Evolutionary conservation across 2,797 vertebrate genomes (phyloP).

Genomic region (Furcifer pardalis): DNA sequence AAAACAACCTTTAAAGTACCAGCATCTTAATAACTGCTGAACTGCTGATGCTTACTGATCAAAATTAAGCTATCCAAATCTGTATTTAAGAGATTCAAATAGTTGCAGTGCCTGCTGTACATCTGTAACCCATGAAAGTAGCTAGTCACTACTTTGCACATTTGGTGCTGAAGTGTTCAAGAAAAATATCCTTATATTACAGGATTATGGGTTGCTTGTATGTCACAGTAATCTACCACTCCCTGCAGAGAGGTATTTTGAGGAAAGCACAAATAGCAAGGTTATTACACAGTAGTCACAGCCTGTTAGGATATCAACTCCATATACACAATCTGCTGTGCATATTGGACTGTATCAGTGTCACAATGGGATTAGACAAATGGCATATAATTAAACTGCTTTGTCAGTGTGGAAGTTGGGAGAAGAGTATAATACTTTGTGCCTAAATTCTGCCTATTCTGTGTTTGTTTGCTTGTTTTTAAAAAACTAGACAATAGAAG

Average conservation of each 20-base stretch:
- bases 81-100: conserved; percentile 32
- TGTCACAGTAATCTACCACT: conserved; percentile 24
- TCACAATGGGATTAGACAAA: conserved; percentile 29
- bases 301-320: conserved; percentile 14
- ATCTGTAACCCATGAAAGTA: conserved; percentile 44
- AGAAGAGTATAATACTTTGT: not conserved
- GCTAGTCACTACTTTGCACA: conserved; percentile 47
- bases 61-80: conserved; percentile 55
- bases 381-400: conserved; percentile 12
- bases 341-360: not conserved
- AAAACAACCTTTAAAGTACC: conserved; percentile 13
- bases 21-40: conserved; percentile 40
- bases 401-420: not conserved
- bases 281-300: not conserved
- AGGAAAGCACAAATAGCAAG: not conserved
- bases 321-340: not conserved
- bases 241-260: not conserved
- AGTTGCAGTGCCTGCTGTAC: conserved; percentile 51
- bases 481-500: not conserved
- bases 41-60: conserved; percentile 38
- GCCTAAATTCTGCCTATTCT: not conserved
- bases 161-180: conserved; percentile 47
- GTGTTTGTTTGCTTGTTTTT: not conserved
- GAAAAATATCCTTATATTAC: conserved; percentile 22
- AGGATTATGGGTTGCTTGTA: conserved; percentile 46